Evolutionary conservation across 2,797 vertebrate species (phyloP).

Genomic region (Geotria australis): DNA sequence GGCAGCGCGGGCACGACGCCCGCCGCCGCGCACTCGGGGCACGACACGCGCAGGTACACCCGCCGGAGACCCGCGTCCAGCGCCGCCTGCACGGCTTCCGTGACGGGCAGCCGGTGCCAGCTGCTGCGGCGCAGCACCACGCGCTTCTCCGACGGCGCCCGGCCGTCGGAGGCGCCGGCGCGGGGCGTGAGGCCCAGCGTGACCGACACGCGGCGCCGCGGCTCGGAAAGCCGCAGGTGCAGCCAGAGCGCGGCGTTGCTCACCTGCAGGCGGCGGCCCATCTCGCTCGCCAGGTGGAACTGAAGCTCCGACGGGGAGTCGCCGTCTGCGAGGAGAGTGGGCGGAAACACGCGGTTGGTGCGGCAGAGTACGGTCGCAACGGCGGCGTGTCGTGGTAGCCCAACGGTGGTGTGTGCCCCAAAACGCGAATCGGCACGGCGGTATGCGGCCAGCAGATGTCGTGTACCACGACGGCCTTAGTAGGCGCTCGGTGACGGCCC

Average conservation of each 20-base stretch:
- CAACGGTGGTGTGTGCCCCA: too few species aligned
- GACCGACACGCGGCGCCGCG: neutral
- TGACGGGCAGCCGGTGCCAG: conserved; percentile 71
- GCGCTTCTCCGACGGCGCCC: conserved; percentile 38
- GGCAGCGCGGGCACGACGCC: conserved; percentile 49
- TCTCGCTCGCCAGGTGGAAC: neutral
- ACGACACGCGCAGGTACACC: conserved; percentile 38
- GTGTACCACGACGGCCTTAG: too few species aligned
- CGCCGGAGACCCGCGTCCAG: conserved; percentile 25
- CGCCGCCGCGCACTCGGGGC: conserved; percentile 41
- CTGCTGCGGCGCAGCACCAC: conserved; percentile 71
- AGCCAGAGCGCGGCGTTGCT: neutral
- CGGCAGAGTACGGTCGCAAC: too few species aligned
- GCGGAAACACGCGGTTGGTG: too few species aligned
- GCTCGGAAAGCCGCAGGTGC: neutral
- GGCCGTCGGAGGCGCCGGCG: conserved; percentile 5
- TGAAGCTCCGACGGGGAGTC: neutral
- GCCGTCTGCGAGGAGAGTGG: neutral
- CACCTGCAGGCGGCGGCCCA: neutral
- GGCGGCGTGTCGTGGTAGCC: too few species aligned
- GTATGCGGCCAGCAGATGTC: too few species aligned
- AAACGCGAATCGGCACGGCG: too few species aligned
- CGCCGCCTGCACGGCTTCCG: conserved; percentile 34
- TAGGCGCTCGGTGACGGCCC: too few species aligned
- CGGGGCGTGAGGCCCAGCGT: neutral